Base-by-base conservation (phyloP, 1,140 invertebrate genomes). In the Cyclina sinensis region DNA sequence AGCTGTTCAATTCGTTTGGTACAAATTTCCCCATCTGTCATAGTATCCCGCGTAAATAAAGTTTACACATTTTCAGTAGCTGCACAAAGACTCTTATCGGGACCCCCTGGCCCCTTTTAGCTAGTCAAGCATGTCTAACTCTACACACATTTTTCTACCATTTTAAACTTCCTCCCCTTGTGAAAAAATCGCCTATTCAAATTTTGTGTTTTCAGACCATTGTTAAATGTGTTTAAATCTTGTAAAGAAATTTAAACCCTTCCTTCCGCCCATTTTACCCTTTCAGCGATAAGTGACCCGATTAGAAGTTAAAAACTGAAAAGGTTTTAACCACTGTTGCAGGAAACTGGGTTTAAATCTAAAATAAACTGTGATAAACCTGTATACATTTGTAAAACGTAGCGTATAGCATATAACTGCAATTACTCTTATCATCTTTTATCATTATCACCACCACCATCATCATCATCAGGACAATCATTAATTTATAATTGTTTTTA, bases 11-110 rank as follows among this genome's bases (percentile, higher is more conserved):
- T 37, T 37, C 68, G 68, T 73, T 46, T 73, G 68, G 35, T 39
- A 39, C 27, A 27, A 74, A 54, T 78, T 48, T 51, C 48, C 27
- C 11, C 74, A 78, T 78, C 74, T 78, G 74, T 78, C 74, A 51
- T 54, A 24, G 0, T n/a, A 78, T n/a, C 74, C n/a, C 43, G 43
- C 74, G 48, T 51, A 78, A 78, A 78, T 32, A 51, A 54, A 78
- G 48, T 51, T 51, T 54, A 78, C 74, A 78, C 74, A 51, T 51
- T 78, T 74, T 78, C 65, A 32, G 65, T 70, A 70, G 65, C 35
- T 39, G 24, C 65, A 70, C 65, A 70, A 70, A 70, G 65, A 39
- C 14, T 27, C 65, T 70, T 14, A 70, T 70, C 65, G 5, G 11
- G 65, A 70, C 65, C 65, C 65, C 65, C 65, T 70, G 65, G 65